Conservation (phyloP, 2,797 vertebrate species). For the Dryobates pubescens region DNA sequence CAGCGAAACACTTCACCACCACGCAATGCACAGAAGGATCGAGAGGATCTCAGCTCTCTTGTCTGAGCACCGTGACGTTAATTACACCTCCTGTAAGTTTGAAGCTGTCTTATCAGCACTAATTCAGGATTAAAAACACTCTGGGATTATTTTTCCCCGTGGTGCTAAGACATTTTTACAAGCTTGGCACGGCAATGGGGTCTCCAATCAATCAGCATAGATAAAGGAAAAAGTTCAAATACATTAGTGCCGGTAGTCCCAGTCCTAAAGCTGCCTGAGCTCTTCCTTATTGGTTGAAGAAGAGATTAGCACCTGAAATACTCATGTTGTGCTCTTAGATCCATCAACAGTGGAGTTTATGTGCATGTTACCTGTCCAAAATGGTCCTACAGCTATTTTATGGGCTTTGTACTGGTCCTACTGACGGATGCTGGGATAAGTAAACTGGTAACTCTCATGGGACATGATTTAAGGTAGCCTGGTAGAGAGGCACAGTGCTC, state of each 20-base stretch:
- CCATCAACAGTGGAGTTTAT: neutral
- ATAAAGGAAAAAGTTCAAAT: neutral
- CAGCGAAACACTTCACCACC: accelerated
- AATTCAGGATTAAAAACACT: neutral
- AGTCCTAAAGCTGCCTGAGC: neutral
- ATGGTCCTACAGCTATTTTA: neutral
- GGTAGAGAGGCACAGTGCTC: neutral
- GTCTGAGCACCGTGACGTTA: accelerated
- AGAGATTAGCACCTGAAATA: neutral
- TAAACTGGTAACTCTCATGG: accelerated
- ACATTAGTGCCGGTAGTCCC: neutral
- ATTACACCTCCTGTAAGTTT: accelerated
- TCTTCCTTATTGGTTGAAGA: neutral
- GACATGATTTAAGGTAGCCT: neutral
- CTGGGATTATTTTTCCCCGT: neutral
- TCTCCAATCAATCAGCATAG: neutral
- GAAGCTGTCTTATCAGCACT: neutral
- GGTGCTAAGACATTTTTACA: neutral
- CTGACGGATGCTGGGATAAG: neutral
- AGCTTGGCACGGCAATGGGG: neutral
- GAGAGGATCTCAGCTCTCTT: neutral
- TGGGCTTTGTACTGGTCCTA: neutral
- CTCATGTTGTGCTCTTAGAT: neutral
- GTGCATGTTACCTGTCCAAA: neutral
- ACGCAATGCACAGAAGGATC: accelerated